Evolutionary conservation across 2,113 vertebrate genomes (phyloP), one percentile per base, ranked within the genome.

Genomic region (Phalacrocorax brasilianus): DNA sequence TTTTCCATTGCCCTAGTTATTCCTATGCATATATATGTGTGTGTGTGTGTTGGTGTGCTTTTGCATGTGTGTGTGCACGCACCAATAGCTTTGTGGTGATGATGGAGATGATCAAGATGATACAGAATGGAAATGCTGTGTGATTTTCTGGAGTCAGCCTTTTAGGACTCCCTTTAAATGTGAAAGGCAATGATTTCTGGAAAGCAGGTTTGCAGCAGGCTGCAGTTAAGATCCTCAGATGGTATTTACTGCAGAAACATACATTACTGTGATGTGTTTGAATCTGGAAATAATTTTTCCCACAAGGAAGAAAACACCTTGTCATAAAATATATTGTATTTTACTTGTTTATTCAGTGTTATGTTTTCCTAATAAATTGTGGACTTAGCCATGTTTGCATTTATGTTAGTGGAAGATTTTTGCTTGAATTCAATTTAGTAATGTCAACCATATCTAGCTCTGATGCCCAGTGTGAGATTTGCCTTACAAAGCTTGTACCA

Each of bases 51-150:
- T 89, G 71, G 71, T 96, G 81, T 79, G 93, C 63, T 83, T 93
- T 79, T 88, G 74, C 93, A 55, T 85, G 42, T 91, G 87, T 88
- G 71, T 78, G 67, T 94, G 85, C 77, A 59, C 1, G n/a, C 75
- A 38, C 71, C 96, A 91, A 93, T 77, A 96, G 90, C 53, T 94
- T 91, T 95, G 88, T 28, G 71, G 94, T 93, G 92, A 90, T 96
- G 96, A 96, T 53, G 66, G 97, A 95, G 91, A 91, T 78, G 88
- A 91, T 93, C 95, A 95, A 95, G 93, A 96, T 91, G 94, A 96
- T 89, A 91, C 30, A 88, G 86, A 92, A 89, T 82, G 94, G 95
- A 95, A 97, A 95, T 71, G 94, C n/a, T 56, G 45, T 88, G 66
- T 73, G 93, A 95, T 95, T 95, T 96, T 96, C 84, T 92, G 84